Conservation (phyloP, 2,113 vertebrate species). For the Otocyon megalotis region DNA sequence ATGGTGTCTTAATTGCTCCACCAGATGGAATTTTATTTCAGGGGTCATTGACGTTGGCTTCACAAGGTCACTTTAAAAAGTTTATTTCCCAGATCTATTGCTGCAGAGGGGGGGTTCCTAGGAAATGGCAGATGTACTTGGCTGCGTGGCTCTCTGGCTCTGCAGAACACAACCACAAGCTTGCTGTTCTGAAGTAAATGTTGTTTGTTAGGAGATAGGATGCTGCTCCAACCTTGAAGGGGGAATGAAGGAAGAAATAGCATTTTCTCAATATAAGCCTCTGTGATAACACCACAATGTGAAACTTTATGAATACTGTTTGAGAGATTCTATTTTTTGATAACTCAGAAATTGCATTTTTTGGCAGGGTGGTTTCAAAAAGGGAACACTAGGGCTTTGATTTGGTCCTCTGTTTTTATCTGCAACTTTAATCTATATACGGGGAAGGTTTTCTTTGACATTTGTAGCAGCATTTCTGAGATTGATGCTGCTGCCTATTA, state of each 20-base stretch:
- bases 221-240: slow-evolving; percentile 62
- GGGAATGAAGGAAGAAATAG: slow-evolving; percentile 73
- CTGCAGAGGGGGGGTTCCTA: background rate
- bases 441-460: slow-evolving; percentile 82
- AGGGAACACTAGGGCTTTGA: slow-evolving; percentile 78
- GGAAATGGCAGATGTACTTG: background rate
- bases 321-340: slow-evolving; percentile 84
- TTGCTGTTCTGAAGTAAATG: slow-evolving; percentile 63
- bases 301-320: slow-evolving; percentile 80
- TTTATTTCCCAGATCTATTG: slow-evolving; percentile 62
- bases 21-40: slow-evolving; percentile 51
- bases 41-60: background rate
- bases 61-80: slow-evolving; percentile 64
- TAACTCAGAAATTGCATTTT: slow-evolving; percentile 82
- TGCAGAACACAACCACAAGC: slow-evolving; percentile 48
- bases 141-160: background rate
- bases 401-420: slow-evolving; percentile 84
- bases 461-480: slow-evolving; percentile 81
- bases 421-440: slow-evolving; percentile 81
- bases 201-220: slow-evolving; percentile 54
- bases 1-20: slow-evolving; percentile 63
- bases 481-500: slow-evolving; percentile 82
- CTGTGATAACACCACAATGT: slow-evolving; percentile 79
- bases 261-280: slow-evolving; percentile 72
- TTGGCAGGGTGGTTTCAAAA: slow-evolving; percentile 79